Base-by-base conservation (phyloP, 2,113 vertebrate species). In the Callionymus lyra region DNA sequence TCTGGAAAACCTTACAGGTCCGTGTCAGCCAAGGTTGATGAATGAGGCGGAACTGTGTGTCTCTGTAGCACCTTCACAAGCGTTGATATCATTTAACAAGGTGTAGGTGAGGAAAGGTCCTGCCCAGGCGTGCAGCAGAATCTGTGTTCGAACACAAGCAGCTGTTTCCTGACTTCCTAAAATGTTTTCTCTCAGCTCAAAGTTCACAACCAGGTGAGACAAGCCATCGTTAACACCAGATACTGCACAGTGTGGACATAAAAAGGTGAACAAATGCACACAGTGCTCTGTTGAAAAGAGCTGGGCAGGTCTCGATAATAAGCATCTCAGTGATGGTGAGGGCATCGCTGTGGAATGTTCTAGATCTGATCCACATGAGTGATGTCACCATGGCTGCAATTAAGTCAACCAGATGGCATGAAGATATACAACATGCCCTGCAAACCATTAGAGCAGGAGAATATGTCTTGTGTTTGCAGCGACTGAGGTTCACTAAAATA, bases 261-360 rank as follows among this genome's bases (percentile, higher is more conserved):
- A 13, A 38, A 33, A 4, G n/a, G 19, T 14, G 6, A 53, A 39
- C 48, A 6, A 14, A 35, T n/a, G n/a, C 6, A 45, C 16, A 9
- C 19, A 16, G 31, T 53, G 56, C 49, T 56, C 16, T 2, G 13
- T 51, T 68, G 55, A 2, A 58, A 61, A 70, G 44, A 53, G 54
- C 16, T 60, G 47, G 54, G 68, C 56, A 65, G 67, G 67, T 55
- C 57, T 59, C 42, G 65, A 65, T 81, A 78, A 81, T 80, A 74
- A 72, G 67, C 53, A 55, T 66, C 60, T 58, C 32, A 6, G 62
- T 8, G 17, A 58, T 56, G 50, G 64, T 73, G 70, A 82, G 42
- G 49, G 32, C 64, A 74, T 61, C 10, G 17, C 48, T 0, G n/a
- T 61, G 46, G 72, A 82, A 82, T 79, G 72, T 63, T 59, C 71